phyloP scores from a whole-genome alignment of 2,113 vertebrate genomes.

The Cyanoderma ruficeps region DNA sequence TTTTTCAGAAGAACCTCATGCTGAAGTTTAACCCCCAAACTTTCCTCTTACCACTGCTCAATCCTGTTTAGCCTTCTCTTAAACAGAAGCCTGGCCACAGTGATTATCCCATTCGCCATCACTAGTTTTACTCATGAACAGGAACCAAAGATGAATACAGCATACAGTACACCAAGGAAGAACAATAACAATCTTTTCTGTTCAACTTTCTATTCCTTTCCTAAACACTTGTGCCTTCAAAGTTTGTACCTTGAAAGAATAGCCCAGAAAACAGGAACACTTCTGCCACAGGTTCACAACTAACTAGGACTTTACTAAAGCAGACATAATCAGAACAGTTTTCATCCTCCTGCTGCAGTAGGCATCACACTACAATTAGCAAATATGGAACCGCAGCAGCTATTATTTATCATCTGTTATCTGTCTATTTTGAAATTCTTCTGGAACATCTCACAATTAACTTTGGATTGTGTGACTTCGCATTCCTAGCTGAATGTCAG shows the following conservation, averaged over 20 bases:
- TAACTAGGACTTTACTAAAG: not conserved
- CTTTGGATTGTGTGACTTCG: not conserved
- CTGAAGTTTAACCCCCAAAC: not conserved
- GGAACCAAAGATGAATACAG: not conserved
- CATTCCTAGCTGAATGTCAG: not conserved
- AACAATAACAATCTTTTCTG: not conserved
- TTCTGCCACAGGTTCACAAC: not conserved
- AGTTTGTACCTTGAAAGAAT: not conserved
- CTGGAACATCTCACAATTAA: not conserved
- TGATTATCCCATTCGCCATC: not conserved
- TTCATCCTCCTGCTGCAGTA: not conserved
- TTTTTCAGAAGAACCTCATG: not conserved
- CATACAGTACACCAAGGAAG: not conserved
- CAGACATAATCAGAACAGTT: not conserved
- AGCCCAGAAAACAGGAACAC: not conserved
- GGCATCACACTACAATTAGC: not conserved
- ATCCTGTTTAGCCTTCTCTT: not conserved
- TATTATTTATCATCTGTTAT: not conserved
- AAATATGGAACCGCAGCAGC: not conserved
- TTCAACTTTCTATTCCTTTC: not conserved
- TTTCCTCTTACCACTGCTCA: accelerated
- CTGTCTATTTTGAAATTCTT: not conserved
- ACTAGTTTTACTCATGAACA: not conserved
- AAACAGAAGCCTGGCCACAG: not conserved
- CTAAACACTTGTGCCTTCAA: not conserved